Conservation (phyloP, 2,113 vertebrate genomes). For the Apus apus region DNA sequence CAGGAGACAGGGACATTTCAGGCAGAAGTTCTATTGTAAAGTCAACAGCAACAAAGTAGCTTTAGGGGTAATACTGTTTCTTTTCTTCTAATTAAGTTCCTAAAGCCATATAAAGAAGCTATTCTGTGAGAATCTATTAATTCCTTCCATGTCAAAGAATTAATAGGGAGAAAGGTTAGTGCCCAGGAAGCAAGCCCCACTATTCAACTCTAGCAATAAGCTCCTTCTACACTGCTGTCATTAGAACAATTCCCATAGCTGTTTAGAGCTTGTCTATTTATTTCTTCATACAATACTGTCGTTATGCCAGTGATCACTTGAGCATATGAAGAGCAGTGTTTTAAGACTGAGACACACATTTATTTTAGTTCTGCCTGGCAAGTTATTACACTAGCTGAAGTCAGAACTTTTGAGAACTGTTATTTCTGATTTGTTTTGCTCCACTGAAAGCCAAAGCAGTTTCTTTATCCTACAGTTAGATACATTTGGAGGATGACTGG, state of each 20-base stretch:
- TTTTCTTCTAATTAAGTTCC: conserved; percentile 22
- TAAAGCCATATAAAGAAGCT: conserved; percentile 24
- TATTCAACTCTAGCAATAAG: conserved; percentile 35
- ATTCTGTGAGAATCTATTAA: conserved; percentile 33
- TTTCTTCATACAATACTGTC: conserved; percentile 18
- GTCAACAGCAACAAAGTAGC: conserved; percentile 21
- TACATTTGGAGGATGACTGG: neutral
- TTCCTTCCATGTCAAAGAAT: conserved; percentile 44
- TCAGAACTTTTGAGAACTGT: neutral
- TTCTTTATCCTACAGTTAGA: neutral
- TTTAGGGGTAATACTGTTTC: conserved; percentile 37
- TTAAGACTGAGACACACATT: neutral
- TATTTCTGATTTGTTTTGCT: neutral
- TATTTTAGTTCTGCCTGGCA: neutral
- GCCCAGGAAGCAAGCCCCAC: conserved; percentile 32
- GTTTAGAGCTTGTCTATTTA: conserved; percentile 12
- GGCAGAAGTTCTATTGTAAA: conserved; percentile 43
- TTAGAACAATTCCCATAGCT: conserved; percentile 7
- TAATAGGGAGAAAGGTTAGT: conserved; percentile 42
- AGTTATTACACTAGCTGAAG: neutral
- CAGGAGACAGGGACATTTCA: conserved; percentile 24
- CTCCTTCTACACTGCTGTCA: conserved; percentile 1
- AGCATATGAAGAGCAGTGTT: neutral
- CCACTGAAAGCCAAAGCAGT: neutral
- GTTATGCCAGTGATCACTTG: conserved; percentile 14